Base-by-base conservation (phyloP, 2,113 vertebrate genomes). In the Crotalus viridis region DNA sequence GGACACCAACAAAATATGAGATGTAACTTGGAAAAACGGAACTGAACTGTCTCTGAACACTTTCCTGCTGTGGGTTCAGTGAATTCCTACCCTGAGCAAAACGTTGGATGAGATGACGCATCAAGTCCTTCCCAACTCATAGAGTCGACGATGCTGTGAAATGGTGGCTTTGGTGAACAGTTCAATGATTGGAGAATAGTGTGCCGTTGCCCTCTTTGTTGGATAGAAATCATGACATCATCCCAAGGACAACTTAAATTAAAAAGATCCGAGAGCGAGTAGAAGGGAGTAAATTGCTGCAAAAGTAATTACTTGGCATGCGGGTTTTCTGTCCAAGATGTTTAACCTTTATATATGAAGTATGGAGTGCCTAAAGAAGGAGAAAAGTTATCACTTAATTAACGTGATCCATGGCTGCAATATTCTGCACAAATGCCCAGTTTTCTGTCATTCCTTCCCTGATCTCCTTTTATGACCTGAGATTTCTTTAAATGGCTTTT, bases 281-380 rank as follows among this genome's bases (percentile, higher is more conserved):
- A 90, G 54, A 64, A 28, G 46, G 61, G 54, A 94, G 21, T 13
- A 21, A 54, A 89, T 43, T 86, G 74, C 91, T 1, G 10, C 17
- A 88, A 85, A 89, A 15, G 51, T 94, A 46, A 88, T 96, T 95
- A 87, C 43, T 74, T 57, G 43, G 55, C 39, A 90, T 1, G 81
- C 26, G n/a, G 21, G 85, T 19, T 52, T 90, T 56, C 52, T 21
- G 17, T 51, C n/a, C 39, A 90, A 92, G n/a, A n/a, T 19, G 33
- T 43, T 87, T 95, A 90, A 93, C 17, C 48, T 87, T 0, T 59
- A 91, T 87, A 91, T 87, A 87, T 94, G 90, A 39, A 87, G 91
- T 64, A 69, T 91, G 89, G 33, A 21, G 69, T 21, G 33, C 33
- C 74, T 28, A 56, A 1, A 86, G 33, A 28, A 94, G 33, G 43